A percentile compares a stretch with the other conserved stretches of the same genome.
Evolutionary conservation across 2,113 vertebrate species (phyloP).

Genomic region (Rhinogobius similis): DNA sequence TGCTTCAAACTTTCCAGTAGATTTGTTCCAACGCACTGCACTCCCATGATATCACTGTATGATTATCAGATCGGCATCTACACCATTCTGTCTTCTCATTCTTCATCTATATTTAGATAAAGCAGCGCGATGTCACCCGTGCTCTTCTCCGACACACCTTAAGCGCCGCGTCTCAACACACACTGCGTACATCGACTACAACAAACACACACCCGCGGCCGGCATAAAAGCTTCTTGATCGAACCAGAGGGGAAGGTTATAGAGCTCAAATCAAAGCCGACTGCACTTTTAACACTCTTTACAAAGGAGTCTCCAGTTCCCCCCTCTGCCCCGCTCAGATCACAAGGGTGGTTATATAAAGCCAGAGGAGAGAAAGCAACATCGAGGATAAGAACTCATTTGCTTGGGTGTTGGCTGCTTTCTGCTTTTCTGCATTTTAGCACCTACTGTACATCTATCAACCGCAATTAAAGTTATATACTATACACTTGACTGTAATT

Average conservation of each 20-base stretch:
- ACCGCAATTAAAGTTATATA: too few species aligned
- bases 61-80: conserved; percentile 38
- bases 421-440: not conserved
- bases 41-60: conserved; percentile 17
- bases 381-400: conserved; percentile 32
- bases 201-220: conserved; percentile 13
- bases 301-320: conserved; percentile 2
- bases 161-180: conserved; percentile 10
- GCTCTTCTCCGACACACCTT: conserved; percentile 22
- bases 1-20: not conserved
- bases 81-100: conserved; percentile 48
- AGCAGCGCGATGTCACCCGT: conserved; percentile 27
- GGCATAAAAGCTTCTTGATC: conserved; percentile 3
- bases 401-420: conserved; percentile 40
- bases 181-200: not conserved
- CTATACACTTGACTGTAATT: too few species aligned
- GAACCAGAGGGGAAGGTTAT: not conserved
- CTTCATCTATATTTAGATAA: conserved; percentile 57
- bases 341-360: conserved; percentile 16
- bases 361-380: conserved; percentile 12
- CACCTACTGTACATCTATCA: not conserved
- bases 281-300: conserved; percentile 4
- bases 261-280: conserved; percentile 1
- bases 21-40: not conserved
- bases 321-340: not conserved